Evolutionary conservation across 2,888 invertebrate genomes (phyloP).

Genomic region (Tholera decimalis): DNA sequence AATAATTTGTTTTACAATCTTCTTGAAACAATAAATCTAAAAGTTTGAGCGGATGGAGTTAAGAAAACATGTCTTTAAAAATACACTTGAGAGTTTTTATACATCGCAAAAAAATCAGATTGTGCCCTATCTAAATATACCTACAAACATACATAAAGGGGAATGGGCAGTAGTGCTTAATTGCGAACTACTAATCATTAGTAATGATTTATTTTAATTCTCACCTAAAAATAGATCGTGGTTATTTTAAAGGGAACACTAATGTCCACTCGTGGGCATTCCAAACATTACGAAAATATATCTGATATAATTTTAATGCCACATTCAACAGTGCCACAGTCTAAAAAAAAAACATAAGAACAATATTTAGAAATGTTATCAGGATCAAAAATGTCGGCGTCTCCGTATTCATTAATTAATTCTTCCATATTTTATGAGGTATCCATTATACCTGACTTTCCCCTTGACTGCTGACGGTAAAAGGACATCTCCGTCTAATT

Average conservation of each 20-base stretch:
- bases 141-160: background rate
- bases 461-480: conserved; percentile 62
- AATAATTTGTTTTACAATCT: conserved; percentile 40
- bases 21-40: conserved; percentile 16
- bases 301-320: conserved; percentile 28
- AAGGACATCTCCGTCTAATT: conserved; percentile 40
- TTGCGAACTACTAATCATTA: background rate
- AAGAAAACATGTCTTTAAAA: background rate
- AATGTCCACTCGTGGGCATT: background rate
- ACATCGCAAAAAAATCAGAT: too few species aligned
- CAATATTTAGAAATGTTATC: conserved; percentile 67
- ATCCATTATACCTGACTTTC: conserved; percentile 69
- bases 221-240: background rate
- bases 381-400: conserved; percentile 61
- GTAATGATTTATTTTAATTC: conserved; percentile 38
- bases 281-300: background rate
- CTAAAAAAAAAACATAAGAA: conserved; percentile 58
- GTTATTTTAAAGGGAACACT: background rate
- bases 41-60: conserved; percentile 16
- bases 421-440: conserved; percentile 79
- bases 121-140: background rate
- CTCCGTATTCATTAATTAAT: conserved; percentile 81
- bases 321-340: conserved; percentile 53
- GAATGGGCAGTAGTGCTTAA: conserved; percentile 1
- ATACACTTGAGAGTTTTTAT: too few species aligned